Base-by-base conservation (phyloP, 1,140 invertebrate species). In the Andricus grossulariae region DNA sequence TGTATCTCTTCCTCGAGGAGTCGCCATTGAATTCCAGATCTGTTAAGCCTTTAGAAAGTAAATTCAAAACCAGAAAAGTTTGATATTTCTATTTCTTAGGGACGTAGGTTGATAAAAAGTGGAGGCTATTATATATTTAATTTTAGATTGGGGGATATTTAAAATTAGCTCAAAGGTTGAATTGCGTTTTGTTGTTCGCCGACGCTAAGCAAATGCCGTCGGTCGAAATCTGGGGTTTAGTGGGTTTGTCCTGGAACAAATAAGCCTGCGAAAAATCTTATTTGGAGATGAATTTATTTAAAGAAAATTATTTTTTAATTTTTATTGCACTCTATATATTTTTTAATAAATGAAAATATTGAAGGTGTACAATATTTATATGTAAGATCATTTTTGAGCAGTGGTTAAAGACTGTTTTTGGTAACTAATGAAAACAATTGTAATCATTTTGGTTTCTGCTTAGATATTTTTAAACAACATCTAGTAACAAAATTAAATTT, bases 171-270 rank as follows among this genome's bases (percentile, higher is more conserved):
- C 39, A 10, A 45, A 45, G 39, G 19, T 25, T 21, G 19, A 18
- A 21, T 10, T 12, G 55, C 19, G 25, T 55, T 18, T 19, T 39
- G n/a, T 66, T 66, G 25, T 66, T 66, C 25, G 39, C 60, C 60
- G 60, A 66, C 60, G 60, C 60, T 57, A 25, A 32, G 25, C 13
- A 60, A 4, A 39, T 39, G 60, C 60, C 60, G 60, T n/a, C 60
- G 60, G 60, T 60, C 25, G 13, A 16, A 32, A 45, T 66, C 39
- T 32, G 60, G 39, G 39, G 5, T 66, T 32, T 32, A n/a, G 19
- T 66, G 55, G 12, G 3, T 32, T 19, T 25, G 13, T 21, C 55
- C 15, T 2, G 52, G 18, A 15, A 25, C 21, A 21, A 12, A 60
- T 16, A 32, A 66, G 1, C 3, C 11, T 13, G 19, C 25, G 19